These are phyloP conservation scores for Pseudomugil gertrudae DNA, from an alignment of 2,797 vertebrate genomes.

Conservation along the genomic window DNA sequence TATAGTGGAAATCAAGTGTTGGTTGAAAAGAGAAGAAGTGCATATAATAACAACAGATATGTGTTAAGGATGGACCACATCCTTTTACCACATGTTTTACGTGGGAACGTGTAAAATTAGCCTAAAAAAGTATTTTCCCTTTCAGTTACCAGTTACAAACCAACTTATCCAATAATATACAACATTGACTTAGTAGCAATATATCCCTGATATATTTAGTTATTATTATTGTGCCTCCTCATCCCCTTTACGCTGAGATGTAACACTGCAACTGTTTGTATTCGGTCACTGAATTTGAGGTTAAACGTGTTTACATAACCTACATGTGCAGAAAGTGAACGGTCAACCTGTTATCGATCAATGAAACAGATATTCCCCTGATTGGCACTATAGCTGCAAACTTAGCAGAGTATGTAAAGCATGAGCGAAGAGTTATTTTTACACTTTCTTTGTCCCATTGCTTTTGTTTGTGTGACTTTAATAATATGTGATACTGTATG, in stretches of 20 bases:
- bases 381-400: conserved; percentile 35
- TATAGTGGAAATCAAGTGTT: no score
- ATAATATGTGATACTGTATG: conserved; percentile 39
- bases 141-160: not conserved
- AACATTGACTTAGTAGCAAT: not conserved
- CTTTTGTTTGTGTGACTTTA: conserved; percentile 43
- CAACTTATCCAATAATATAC: not conserved
- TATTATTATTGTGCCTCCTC: not conserved
- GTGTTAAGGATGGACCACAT: not conserved
- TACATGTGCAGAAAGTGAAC: conserved; percentile 40
- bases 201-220: not conserved
- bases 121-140: not conserved
- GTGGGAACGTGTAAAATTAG: not conserved
- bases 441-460: conserved; percentile 13
- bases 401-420: conserved; percentile 26
- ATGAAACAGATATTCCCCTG: conserved; percentile 26
- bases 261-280: conserved; percentile 15
- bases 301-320: conserved; percentile 44
- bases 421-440: conserved; percentile 25
- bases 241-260: conserved; percentile 5
- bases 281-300: conserved; percentile 33
- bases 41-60: not conserved
- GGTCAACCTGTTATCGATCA: conserved; percentile 14
- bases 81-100: not conserved
- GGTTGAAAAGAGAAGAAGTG: not conserved